Evolutionary conservation across 2,113 vertebrate species (phyloP).

Genomic region (Triplophysa rosa): DNA sequence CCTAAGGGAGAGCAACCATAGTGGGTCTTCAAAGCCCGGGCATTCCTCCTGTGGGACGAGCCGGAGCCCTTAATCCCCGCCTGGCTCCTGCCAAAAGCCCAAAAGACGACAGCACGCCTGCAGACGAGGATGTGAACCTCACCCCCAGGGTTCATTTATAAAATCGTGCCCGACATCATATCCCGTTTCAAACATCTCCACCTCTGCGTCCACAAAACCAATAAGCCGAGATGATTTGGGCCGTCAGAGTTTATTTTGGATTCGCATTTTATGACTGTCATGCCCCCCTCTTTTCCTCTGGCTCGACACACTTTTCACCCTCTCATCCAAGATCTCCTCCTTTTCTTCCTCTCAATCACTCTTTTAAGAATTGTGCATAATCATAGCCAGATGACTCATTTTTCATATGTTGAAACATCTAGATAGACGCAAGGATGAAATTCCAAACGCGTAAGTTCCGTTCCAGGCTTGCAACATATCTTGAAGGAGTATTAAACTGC

Average conservation of each 20-base stretch:
- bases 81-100: conserved; percentile 77
- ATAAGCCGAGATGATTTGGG: not conserved
- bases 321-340: conserved; percentile 30
- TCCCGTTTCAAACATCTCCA: conserved; percentile 33
- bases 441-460: conserved; percentile 14
- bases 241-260: conserved; percentile 8
- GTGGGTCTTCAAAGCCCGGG: conserved; percentile 67
- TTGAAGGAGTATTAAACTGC: conserved; percentile 38
- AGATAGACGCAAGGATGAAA: conserved; percentile 36
- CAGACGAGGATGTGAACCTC: conserved; percentile 68
- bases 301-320: conserved; percentile 22
- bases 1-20: conserved; percentile 68
- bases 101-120: conserved; percentile 69
- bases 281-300: conserved; percentile 28
- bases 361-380: conserved; percentile 48
- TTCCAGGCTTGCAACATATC: conserved; percentile 54
- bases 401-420: conserved; percentile 39
- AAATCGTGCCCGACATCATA: conserved; percentile 57
- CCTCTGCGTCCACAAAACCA: conserved; percentile 4
- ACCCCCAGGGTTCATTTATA: conserved; percentile 68
- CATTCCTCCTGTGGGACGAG: conserved; percentile 79
- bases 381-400: conserved; percentile 51
- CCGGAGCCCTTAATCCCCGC: conserved; percentile 79
- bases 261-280: not conserved
- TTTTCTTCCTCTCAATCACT: conserved; percentile 40